A percentile compares a stretch with the other conserved stretches of the same genome.
phyloP scores from a whole-genome alignment of 2,797 vertebrate genomes.

The Pipistrellus nathusii region DNA sequence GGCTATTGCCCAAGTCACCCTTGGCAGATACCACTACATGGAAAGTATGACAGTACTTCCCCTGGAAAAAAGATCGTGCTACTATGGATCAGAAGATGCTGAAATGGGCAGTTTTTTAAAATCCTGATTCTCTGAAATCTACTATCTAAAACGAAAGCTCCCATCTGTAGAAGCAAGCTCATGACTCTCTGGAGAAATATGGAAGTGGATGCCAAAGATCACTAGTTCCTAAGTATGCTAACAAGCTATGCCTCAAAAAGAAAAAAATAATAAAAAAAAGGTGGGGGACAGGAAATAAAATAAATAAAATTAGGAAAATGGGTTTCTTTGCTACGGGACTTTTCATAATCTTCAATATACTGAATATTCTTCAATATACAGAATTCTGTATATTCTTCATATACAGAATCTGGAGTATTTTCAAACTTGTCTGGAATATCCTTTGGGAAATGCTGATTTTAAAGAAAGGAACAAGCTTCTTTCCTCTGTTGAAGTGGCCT shows the following conservation, averaged over 20 bases:
- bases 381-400: no score
- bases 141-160: neutral
- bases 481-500: neutral
- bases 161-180: neutral
- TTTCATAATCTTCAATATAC: neutral
- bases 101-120: neutral
- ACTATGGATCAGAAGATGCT: neutral
- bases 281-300: neutral
- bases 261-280: neutral
- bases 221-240: slow-evolving; percentile 1
- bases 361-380: neutral
- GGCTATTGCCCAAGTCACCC: slow-evolving; percentile 62
- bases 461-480: slow-evolving; percentile 35
- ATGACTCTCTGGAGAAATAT: neutral
- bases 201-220: neutral
- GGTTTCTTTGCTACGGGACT: neutral
- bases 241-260: neutral
- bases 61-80: neutral
- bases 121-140: slow-evolving; percentile 15
- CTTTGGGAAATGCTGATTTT: slow-evolving; percentile 14
- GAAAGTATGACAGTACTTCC: slow-evolving; percentile 57
- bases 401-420: slow-evolving; percentile 8
- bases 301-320: neutral
- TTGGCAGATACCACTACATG: slow-evolving; percentile 61
- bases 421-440: neutral